Evolutionary conservation across 1,140 invertebrate species (phyloP), one percentile per base, ranked within the genome.

Genomic region (Drosophila novamexicana): DNA sequence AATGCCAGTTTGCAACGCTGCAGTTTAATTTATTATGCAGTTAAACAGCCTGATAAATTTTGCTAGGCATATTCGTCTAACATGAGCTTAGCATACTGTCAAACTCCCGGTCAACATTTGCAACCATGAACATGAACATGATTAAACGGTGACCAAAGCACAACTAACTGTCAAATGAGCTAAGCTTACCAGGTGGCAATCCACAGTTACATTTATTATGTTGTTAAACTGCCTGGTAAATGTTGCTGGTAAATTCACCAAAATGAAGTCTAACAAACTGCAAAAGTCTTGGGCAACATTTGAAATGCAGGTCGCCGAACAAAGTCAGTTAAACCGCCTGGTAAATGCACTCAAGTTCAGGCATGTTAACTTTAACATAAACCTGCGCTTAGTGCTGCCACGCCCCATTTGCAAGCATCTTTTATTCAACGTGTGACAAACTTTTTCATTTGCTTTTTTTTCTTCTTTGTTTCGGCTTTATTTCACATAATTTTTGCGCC

Each of bases 401-500:
- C 63, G 18, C 34, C 42, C 47, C 52, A 14, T 53, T 36, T 42
- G 22, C 22, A 29, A 29, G 22, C 22, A 29, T 29, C 44, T 40
- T 42, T 45, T 49, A 18, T 29, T 29, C 2, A 22, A 12, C 22
- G 22, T 22, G 22, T 14, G 53, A 56, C 53, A 64, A 64, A 75
- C 16, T 50, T 75, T 63, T 70, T 75, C 53, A 62, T 74, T 59
- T 58, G 0, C 50, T 53, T 4, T 14, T 50, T 47, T 65, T 70
- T 22, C 2, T 68, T 74, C 67, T 63, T 45, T 37, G 65, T 75
- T 79, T 61, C 9, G 72, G 47, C 65, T 88, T 83, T 86, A 79
- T 86, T 83, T 89, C 83, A 68, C 76, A 83, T 86, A 84, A 83
- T 88, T 83, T 77, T 65, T 68, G 64, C 47, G 61, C 79, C 70